These are phyloP conservation scores for Cartodere bifasciata DNA, from an alignment of 2,888 invertebrate genomes.

Conservation along the genomic window DNA sequence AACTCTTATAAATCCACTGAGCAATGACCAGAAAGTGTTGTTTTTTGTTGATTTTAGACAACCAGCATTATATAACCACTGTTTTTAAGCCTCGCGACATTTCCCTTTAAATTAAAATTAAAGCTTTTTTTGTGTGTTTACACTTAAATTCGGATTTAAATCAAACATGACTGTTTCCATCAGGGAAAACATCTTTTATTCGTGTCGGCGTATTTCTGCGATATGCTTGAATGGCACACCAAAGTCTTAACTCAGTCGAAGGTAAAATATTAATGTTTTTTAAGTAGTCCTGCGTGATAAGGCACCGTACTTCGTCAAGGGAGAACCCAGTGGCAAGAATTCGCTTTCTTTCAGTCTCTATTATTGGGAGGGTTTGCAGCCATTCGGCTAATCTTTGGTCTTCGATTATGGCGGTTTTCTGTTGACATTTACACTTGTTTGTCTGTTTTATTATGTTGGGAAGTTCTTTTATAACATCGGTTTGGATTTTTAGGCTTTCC, in stretches of 20 bases:
- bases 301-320: slow-evolving; percentile 63
- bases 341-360: slow-evolving; percentile 50
- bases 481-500: slow-evolving; percentile 22
- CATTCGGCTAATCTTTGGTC: slow-evolving; percentile 56
- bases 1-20: too few relatives aligned
- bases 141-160: too few relatives aligned
- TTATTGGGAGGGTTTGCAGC: slow-evolving; percentile 56
- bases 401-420: slow-evolving; percentile 30
- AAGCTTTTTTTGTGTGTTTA: too few relatives aligned
- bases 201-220: too few relatives aligned
- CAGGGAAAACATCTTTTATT: too few relatives aligned
- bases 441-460: too few relatives aligned
- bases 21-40: too few relatives aligned
- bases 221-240: slow-evolving; percentile 65
- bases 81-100: too few relatives aligned
- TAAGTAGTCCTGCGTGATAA: slow-evolving; percentile 73
- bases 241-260: slow-evolving; percentile 72
- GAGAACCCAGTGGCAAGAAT: slow-evolving; percentile 66
- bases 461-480: slow-evolving; percentile 19
- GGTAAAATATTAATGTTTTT: slow-evolving; percentile 65
- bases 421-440: slow-evolving; percentile 15
- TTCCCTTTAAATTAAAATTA: too few relatives aligned
- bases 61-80: too few relatives aligned
- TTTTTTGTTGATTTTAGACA: too few relatives aligned
- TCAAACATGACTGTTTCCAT: too few relatives aligned